A percentile compares a stretch with the other conserved stretches of the same genome.
phyloP scores from a whole-genome alignment of 2,797 vertebrate species.

The Hippopotamyrus pictus region DNA sequence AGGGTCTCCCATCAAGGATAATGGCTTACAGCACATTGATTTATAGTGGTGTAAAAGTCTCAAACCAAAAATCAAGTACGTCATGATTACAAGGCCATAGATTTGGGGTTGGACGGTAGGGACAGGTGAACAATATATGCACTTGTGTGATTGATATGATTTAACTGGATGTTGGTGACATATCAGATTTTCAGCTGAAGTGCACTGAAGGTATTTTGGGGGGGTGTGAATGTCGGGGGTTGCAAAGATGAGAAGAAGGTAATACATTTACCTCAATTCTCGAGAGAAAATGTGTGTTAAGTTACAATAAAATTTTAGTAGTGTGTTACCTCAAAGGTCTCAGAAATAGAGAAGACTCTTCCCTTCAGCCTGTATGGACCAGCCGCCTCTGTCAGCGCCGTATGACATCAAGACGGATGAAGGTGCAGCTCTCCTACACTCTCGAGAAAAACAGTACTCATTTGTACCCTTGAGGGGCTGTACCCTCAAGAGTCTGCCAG shows the following conservation, averaged over 20 bases:
- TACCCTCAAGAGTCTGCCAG: background rate
- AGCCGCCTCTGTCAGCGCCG: background rate
- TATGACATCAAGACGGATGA: background rate
- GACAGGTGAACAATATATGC: background rate
- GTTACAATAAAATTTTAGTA: background rate
- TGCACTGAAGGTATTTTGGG: background rate
- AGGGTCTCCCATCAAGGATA: background rate
- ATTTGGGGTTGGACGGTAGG: background rate
- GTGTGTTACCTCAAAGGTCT: background rate
- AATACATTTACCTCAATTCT: background rate
- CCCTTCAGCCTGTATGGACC: background rate
- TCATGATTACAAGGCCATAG: background rate
- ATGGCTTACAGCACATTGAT: background rate
- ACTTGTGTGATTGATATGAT: background rate
- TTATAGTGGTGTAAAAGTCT: background rate
- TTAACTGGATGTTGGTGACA: background rate
- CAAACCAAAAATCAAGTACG: background rate
- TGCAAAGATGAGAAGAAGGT: background rate
- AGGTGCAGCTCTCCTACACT: background rate
- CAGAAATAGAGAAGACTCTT: background rate
- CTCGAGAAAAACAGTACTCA: background rate
- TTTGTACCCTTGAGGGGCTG: background rate
- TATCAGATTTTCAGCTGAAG: background rate
- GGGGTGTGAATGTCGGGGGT: background rate
- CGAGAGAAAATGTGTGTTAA: background rate